These are phyloP conservation scores for Noctua janthina DNA, from an alignment of 2,888 invertebrate genomes.

Conservation along the genomic window DNA sequence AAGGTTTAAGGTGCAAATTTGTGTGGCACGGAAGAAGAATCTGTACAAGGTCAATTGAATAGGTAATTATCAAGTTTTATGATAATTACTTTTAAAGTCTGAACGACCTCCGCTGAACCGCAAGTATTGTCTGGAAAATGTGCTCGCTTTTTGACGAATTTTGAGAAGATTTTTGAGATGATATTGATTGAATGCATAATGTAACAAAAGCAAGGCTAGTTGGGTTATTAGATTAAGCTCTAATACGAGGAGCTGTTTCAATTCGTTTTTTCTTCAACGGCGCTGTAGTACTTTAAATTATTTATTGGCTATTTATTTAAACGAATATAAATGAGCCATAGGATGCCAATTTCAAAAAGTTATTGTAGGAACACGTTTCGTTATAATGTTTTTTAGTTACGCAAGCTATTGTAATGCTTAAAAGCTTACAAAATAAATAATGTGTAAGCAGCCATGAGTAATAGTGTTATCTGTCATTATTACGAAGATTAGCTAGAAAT, in stretches of 20 bases:
- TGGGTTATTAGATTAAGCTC: slow-evolving; percentile 19
- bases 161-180: slow-evolving; percentile 8
- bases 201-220: slow-evolving; percentile 29
- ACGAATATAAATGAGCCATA: not conserved
- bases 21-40: slow-evolving; percentile 54
- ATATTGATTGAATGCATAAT: slow-evolving; percentile 23
- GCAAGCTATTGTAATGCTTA: not conserved
- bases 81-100: slow-evolving; percentile 74
- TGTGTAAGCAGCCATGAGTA: slow-evolving; percentile 4
- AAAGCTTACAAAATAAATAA: not conserved
- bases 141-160: slow-evolving; percentile 11
- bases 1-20: slow-evolving; percentile 58
- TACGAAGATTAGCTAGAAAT: slow-evolving; percentile 6
- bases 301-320: slow-evolving; percentile 19
- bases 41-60: slow-evolving; percentile 72
- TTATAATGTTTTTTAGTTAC: not conserved
- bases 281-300: slow-evolving; percentile 18
- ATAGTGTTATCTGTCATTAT: not conserved
- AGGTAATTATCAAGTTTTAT: slow-evolving; percentile 79
- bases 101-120: slow-evolving; percentile 69
- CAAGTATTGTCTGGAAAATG: slow-evolving; percentile 65
- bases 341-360: slow-evolving; percentile 1
- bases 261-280: slow-evolving; percentile 30
- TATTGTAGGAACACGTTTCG: not conserved
- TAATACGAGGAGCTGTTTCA: slow-evolving; percentile 33